A percentile compares a stretch with the other conserved stretches of the same genome.
Evolutionary conservation across 2,113 vertebrate genomes (phyloP).

Genomic region (Chrysemys picta): DNA sequence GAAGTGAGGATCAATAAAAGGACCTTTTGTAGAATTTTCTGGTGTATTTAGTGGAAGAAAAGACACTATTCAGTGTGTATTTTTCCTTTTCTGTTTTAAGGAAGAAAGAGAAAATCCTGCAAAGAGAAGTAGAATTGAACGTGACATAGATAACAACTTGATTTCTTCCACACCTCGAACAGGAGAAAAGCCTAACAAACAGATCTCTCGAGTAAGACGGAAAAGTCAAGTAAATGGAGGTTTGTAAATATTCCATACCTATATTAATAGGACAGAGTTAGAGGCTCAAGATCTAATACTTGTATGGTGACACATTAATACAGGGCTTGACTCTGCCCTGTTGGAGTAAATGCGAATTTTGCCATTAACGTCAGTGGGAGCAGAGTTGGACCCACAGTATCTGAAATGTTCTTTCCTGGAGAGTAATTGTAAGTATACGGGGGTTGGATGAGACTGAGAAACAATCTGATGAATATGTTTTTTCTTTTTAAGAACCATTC

Average conservation of each 20-base stretch:
- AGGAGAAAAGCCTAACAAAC: constrained; percentile 84
- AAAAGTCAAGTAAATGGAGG: constrained; percentile 93
- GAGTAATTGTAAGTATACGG: background rate
- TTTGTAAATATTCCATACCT: constrained; percentile 65
- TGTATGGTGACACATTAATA: rapidly evolving
- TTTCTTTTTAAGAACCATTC: background rate
- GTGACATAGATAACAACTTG: constrained; percentile 91
- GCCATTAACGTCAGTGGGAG: background rate
- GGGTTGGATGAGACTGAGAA: background rate
- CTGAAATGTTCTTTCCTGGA: background rate
- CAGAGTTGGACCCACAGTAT: background rate
- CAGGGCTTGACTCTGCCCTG: rapidly evolving
- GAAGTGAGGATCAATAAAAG: background rate
- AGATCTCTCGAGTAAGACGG: constrained; percentile 85
- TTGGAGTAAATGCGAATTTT: rapidly evolving
- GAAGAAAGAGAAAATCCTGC: constrained; percentile 92
- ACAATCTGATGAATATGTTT: background rate
- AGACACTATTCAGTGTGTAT: constrained; percentile 56
- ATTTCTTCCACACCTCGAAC: constrained; percentile 91
- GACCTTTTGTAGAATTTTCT: background rate
- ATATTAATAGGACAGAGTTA: rapidly evolving
- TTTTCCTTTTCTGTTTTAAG: constrained; percentile 77
- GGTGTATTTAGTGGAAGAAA: background rate
- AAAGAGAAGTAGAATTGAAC: constrained; percentile 90
- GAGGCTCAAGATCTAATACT: rapidly evolving